Evolutionary conservation across 2,888 invertebrate species (phyloP), one percentile per base, ranked within the genome.

Genomic region (Rhingia campestris): DNA sequence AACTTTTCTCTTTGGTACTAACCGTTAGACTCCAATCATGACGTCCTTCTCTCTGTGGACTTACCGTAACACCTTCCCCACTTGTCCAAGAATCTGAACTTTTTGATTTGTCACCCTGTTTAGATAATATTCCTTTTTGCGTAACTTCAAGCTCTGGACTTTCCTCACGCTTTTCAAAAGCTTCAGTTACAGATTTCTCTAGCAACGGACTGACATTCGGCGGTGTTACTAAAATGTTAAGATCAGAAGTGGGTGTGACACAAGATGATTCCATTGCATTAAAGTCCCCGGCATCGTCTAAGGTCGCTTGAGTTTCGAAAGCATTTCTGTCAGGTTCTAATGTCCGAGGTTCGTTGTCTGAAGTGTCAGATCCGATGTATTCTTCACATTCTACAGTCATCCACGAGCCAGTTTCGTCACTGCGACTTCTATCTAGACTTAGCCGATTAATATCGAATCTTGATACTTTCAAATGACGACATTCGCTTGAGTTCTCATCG

Each of bases 11-110:
- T 79, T 94, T 92, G 49, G 88, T 89, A 76, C 88, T 92, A 69
- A 88, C 92, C 81, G 63, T 90, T 14, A 93, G 90, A 81, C 93
- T 93, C 81, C 92, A 93, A 64, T 93, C 93, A 47, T 87, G 87
- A 0, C 92, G 92, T 56, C 92, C 92, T 64, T 89, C 88, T 12
- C 87, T 86, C 67, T 92, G 93, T 7, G 95, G 94, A 88, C 94
- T 95, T 0, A 92, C 92, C 88, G 95, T 95, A 89, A 95, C 95
- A 6, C 63, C 72, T 89, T 95, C 95, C n/a, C 95, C 94, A 87
- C 95, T 95, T 0, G 96, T 96, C 95, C 95, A 96, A 0, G 96
- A 96, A 88, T 96, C 96, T 2, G 96, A 96, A 87, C 96, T 96
- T 86, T 94, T 93, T 0, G 96, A 96, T 79, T 95, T 94, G 56